Base-by-base conservation (phyloP, 2,888 invertebrate species). In the Arge pagana region DNA sequence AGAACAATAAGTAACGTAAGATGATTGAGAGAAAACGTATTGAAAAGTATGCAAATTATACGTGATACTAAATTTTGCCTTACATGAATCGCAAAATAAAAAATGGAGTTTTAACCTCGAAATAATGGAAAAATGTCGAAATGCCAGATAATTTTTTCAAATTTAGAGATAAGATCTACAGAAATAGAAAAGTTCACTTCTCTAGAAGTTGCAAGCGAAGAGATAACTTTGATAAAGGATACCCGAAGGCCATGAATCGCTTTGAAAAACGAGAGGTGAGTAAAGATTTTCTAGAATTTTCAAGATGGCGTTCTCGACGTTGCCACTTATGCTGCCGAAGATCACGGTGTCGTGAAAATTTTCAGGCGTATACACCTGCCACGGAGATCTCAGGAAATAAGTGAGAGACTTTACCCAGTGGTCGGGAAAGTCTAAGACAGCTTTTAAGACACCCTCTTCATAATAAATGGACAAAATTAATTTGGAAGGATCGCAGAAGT, bases 391-490 rank as follows among this genome's bases (percentile, higher is more conserved):
- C 23, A 86, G 62, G 66, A 90, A 90, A 61, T 89, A 91, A 1
- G 82, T 83, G 15, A 90, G 66, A 57, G 88, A 88, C 18, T 80
- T 80, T 0, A 85, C 82, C 0, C 83, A 81, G 0, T 70, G 63
- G 0, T 77, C 48, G 0, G 90, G 89, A 49, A 87, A 82, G 2
- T 82, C 83, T n/a, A 83, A 70, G 2, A 71, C 66, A 0, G 84
- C 85, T 35, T 74, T 79, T 0, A 89, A 76, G 10, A 67, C 75
- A 11, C 83, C 80, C 1, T 79, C 80, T 48, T 80, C 79, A 59
- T 87, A 88, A 68, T 81, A 89, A 8, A 90, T 76, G 36, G 83
- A 83, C 8, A 92, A 74, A 23, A 88, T 71, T 0, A 80, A 70
- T 36, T 82, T 78, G 42, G 79, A 76, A 0, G 86, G 83, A 53